Evolutionary conservation across 2,113 vertebrate genomes (phyloP), one percentile per base, ranked within the genome.

Genomic region (Atrichornis clamosus): DNA sequence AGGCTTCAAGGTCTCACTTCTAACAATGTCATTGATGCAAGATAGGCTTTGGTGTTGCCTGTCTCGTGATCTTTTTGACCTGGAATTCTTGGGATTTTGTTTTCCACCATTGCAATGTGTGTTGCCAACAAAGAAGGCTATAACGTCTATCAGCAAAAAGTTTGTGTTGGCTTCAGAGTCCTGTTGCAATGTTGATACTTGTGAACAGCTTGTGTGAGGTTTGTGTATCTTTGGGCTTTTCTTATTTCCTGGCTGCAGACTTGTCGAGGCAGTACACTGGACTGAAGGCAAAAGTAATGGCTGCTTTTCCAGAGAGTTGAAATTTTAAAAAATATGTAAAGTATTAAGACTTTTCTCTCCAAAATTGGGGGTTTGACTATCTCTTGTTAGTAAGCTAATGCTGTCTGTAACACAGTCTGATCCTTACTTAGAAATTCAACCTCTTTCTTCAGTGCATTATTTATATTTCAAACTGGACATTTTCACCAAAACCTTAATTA

Each of bases 391-490:
- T 70, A 39, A 68, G 72, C 50, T 84, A 67, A 77, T 84, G 84
- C 80, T 92, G 83, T 83, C 86, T 86, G 47, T 92, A 84, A 80
- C n/a, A 64, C 70, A 81, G 62, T 84, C 80, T 73, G 73, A 59
- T 75, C 90, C 76, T 91, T 76, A 27, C 50, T 69, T 78, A 75
- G 55, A 88, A 82, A 63, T 64, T 94, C 93, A 95, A 94, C 96
- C 96, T 96, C 96, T 97, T 96, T 97, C 68, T 95, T 96, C 97
- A 95, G 96, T 97, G 96, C 95, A 95, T 97, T 97, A 67, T 96
- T 94, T 96, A 14, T 96, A 86, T 94, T 96, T 93, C 52, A 60
- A 86, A 94, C 89, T 96, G 92, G 97, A 96, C 50, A 24, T 91
- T 96, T 92, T 97, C 85, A 86, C 85, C 96, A 91, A 96, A 96